Conservation (phyloP, 2,888 invertebrate species). For the Osmoderma eremita region DNA sequence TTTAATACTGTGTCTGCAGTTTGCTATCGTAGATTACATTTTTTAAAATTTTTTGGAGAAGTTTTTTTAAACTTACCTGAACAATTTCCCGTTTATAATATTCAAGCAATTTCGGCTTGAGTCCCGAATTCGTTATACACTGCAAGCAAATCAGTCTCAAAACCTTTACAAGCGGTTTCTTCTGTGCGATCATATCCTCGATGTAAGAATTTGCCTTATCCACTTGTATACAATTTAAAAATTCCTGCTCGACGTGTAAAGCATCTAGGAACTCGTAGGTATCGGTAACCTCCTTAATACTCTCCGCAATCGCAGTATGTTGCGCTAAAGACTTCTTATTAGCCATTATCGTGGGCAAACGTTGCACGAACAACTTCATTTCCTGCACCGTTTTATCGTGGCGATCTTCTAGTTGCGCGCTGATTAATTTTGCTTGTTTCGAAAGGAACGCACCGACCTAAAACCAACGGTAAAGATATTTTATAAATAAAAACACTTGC, state of each 20-base stretch:
- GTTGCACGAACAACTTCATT: conserved; percentile 92
- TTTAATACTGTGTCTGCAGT: too few species aligned
- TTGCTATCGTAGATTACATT: too few species aligned
- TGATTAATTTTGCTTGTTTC: conserved; percentile 86
- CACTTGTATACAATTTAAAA: conserved; percentile 89
- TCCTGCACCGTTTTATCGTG: conserved; percentile 94
- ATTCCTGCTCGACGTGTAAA: conserved; percentile 81
- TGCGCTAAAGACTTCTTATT: conserved; percentile 86
- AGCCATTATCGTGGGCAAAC: conserved; percentile 86
- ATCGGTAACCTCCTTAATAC: conserved; percentile 84
- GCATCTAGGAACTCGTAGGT: conserved; percentile 61
- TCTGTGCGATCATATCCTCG: conserved; percentile 90
- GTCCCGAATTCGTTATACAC: conserved; percentile 89
- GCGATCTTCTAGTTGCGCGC: conserved; percentile 85
- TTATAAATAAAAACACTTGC: conserved; percentile 1
- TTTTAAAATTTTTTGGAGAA: too few species aligned
- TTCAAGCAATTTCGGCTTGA: conserved; percentile 87
- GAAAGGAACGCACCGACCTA: conserved; percentile 85
- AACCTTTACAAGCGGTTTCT: conserved; percentile 83
- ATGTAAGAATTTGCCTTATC: conserved; percentile 90
- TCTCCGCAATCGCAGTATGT: conserved; percentile 93
- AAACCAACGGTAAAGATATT: conserved; percentile 13
- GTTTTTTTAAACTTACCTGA: conserved; percentile 57
- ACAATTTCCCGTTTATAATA: conserved; percentile 71
- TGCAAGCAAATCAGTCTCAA: conserved; percentile 92